These are phyloP conservation scores for Labeo catla DNA, from an alignment of 2,113 vertebrate genomes.

Conservation along the genomic window DNA sequence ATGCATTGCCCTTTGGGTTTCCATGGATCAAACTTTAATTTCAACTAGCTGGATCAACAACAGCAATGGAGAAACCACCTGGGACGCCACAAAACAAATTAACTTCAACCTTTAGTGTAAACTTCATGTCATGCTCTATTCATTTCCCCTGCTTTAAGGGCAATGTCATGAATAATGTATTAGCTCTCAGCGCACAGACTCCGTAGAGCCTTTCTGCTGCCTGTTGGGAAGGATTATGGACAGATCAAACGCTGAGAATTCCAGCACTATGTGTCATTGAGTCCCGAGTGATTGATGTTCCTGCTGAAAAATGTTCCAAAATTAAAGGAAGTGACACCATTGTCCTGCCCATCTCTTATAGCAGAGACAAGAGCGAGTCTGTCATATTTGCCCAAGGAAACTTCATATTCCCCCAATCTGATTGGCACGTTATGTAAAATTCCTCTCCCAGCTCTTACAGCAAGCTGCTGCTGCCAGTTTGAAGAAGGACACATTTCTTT, in stretches of 20 bases:
- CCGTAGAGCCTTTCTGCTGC: background rate
- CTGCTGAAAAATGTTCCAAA: background rate
- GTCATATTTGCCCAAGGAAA: background rate
- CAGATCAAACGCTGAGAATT: conserved; percentile 10
- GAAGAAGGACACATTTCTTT: conserved; percentile 18
- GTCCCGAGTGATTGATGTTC: conserved; percentile 23
- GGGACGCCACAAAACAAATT: conserved; percentile 34
- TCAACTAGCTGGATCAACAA: conserved; percentile 20
- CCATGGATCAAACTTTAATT: conserved; percentile 24
- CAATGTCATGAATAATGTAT: conserved; percentile 16
- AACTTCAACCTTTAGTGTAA: conserved; percentile 30
- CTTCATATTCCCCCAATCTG: background rate
- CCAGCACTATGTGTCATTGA: conserved; percentile 25
- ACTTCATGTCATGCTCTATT: conserved; percentile 29
- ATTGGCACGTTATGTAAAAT: conserved; percentile 3
- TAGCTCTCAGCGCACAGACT: background rate
- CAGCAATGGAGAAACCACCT: background rate
- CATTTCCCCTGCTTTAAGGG: conserved; percentile 11
- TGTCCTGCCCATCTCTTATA: background rate
- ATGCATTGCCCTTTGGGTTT: conserved; percentile 33
- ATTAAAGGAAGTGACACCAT: conserved; percentile 21
- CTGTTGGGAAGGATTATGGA: conserved; percentile 28
- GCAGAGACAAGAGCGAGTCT: background rate
- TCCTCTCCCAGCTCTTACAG: background rate
- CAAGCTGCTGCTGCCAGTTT: conserved; percentile 1